Evolutionary conservation across 2,113 vertebrate genomes (phyloP), one percentile per base, ranked within the genome.

Genomic region (Aphyosemion australe): DNA sequence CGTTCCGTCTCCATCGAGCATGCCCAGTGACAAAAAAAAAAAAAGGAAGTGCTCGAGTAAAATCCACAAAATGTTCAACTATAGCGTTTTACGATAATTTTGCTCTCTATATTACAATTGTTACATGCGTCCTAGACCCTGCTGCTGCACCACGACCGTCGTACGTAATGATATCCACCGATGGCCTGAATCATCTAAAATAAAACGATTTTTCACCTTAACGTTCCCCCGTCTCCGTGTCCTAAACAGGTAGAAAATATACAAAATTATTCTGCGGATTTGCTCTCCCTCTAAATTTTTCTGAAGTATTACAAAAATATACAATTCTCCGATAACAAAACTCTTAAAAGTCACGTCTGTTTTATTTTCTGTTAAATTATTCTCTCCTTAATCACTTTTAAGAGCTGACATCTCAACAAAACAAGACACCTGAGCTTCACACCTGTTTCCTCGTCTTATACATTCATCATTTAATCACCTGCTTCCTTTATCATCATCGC

Each of bases 301-400:
- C 83, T 69, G 61, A 88, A 88, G 78, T 87, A 84, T 88, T 94
- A 93, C 90, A 94, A 92, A 93, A 93, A 93, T 92, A 94, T 92
- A 93, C 89, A 93, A 88, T 90, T 92, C 83, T 92, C 87, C 88
- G 72, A 87, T 90, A 91, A 87, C 90, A 93, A 91, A 93, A 91
- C 88, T 88, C 86, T 87, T 87, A 86, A 91, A 90, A 87, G 88
- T 92, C 84, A 88, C 80, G 76, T 87, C 80, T 85, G 77, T 86
- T 65, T 18, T 47, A 2, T 47, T 48, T 60, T 82, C 85, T 83
- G 64, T 90, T 85, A 87, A 87, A 87, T 89, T 90, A 87, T 85
- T 84, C 83, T 85, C 77, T 84, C 87, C 61, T 72, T 81, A 46
- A 61, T 84, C 65, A 60, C 85, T 79, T 87, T 87, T 82, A 85